phyloP scores from a whole-genome alignment of 2,113 vertebrate genomes.

The Elgaria multicarinata region DNA sequence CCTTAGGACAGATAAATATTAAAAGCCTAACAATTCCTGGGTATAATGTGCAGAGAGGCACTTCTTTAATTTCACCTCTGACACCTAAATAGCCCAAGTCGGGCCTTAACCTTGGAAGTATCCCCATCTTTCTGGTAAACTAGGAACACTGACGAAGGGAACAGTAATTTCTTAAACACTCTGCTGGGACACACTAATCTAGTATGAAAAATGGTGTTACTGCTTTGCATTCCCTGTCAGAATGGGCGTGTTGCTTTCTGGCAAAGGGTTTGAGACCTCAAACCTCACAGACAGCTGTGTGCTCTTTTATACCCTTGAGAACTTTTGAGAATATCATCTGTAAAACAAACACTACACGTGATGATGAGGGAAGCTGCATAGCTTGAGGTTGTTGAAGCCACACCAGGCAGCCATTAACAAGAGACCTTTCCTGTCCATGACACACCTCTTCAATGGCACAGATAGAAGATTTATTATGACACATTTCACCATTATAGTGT shows the following conservation, averaged over 20 bases:
- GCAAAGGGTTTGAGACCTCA: not conserved
- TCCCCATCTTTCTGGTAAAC: not conserved
- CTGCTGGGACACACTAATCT: not conserved
- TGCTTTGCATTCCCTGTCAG: not conserved
- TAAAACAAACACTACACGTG: not conserved
- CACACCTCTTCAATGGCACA: not conserved
- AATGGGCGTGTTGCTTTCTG: not conserved
- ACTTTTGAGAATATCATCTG: not conserved
- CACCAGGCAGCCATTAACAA: not conserved
- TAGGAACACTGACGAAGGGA: not conserved
- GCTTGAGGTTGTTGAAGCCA: not conserved
- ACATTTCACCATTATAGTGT: conserved; percentile 2
- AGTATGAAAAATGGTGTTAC: not conserved
- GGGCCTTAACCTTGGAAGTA: not conserved
- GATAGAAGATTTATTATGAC: not conserved
- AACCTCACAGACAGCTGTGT: not conserved
- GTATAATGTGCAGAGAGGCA: too few relatives aligned
- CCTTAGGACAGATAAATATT: too few relatives aligned
- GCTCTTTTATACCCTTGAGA: not conserved
- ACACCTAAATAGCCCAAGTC: not conserved
- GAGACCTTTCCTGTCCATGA: not conserved
- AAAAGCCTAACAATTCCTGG: too few relatives aligned
- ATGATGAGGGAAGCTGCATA: not conserved
- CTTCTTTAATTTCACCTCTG: not conserved
- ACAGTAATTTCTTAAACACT: not conserved